Evolutionary conservation across 2,888 invertebrate genomes (phyloP).

Genomic region (Lasius platythorax): DNA sequence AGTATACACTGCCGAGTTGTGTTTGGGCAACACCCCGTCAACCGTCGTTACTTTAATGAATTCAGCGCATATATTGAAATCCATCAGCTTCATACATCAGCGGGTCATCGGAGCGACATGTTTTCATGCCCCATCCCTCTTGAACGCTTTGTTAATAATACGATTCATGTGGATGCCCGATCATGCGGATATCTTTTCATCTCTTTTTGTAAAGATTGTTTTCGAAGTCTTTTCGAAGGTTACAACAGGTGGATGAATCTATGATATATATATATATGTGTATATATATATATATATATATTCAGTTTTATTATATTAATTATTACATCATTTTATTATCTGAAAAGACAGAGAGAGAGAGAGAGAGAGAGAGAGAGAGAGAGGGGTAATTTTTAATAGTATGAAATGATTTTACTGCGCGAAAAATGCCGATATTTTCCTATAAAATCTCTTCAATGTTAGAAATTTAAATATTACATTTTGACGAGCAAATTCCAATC

Average conservation of each 20-base stretch:
- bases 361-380: background rate
- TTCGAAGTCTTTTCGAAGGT: background rate
- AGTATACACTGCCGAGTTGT: slow-evolving; percentile 65
- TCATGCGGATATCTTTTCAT: background rate
- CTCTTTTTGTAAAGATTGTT: background rate
- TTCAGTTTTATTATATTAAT: background rate
- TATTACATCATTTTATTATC: background rate
- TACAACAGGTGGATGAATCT: background rate
- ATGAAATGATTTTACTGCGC: background rate
- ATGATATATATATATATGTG: background rate
- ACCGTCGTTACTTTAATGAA: slow-evolving; percentile 54
- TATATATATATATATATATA: background rate
- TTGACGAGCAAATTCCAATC: slow-evolving; percentile 19
- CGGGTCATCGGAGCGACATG: slow-evolving; percentile 35
- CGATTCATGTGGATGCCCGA: slow-evolving; percentile 25
- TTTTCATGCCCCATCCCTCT: slow-evolving; percentile 30
- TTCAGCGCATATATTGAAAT: slow-evolving; percentile 42
- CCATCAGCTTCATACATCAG: slow-evolving; percentile 44
- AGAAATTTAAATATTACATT: slow-evolving; percentile 34
- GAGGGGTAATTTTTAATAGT: background rate
- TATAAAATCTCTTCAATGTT: slow-evolving; percentile 13
- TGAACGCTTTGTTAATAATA: slow-evolving; percentile 32
- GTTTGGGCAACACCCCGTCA: slow-evolving; percentile 76
- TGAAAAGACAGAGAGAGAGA: background rate
- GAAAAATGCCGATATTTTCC: background rate